Evolutionary conservation across 2,888 invertebrate species (phyloP), one percentile per base, ranked within the genome.

Genomic region (Perdita meconis): DNA sequence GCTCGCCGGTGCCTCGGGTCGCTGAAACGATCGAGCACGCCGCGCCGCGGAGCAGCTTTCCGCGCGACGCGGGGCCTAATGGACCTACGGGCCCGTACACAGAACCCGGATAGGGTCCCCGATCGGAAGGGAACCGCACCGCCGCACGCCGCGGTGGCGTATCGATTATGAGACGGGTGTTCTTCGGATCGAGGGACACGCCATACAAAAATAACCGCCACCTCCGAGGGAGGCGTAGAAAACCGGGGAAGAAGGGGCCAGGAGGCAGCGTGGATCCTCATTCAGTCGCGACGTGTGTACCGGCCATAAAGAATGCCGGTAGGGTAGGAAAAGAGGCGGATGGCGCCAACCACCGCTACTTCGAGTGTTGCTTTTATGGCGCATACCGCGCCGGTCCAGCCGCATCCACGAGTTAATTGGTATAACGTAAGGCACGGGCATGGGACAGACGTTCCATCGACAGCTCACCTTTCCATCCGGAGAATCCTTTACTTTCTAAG

Each of bases 341-440:
- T 89, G 89, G 89, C 88, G 89, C 89, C 89, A 86, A 83, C 80
- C 83, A 82, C 81, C 84, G 86, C 88, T 86, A 86, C 88, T 88
- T 88, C 83, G 87, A 88, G 88, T 87, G 87, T 84, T 86, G 84
- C 88, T 86, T 88, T 89, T 89, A 87, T 88, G 86, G 88, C 87
- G 81, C 81, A 82, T 84, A 77, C 83, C 83, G 83, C 83, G 83
- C 81, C 83, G 77, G 72, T 76, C 78, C 80, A 78, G 53, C 78
- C 74, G 65, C 79, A 50, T 61, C 70, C 73, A 75, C 74, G 82
- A 80, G 78, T 80, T 84, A 84, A 84, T 84, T 82, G 84, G 78
- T 77, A 76, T 66, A n/a, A 69, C 50, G 80, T 72, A 65, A 50
- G 34, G 56, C 50, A 77, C 79, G 66, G 53, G 12, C 30, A 57